phyloP scores from a whole-genome alignment of 2,113 vertebrate species.

The Myocastor coypus region DNA sequence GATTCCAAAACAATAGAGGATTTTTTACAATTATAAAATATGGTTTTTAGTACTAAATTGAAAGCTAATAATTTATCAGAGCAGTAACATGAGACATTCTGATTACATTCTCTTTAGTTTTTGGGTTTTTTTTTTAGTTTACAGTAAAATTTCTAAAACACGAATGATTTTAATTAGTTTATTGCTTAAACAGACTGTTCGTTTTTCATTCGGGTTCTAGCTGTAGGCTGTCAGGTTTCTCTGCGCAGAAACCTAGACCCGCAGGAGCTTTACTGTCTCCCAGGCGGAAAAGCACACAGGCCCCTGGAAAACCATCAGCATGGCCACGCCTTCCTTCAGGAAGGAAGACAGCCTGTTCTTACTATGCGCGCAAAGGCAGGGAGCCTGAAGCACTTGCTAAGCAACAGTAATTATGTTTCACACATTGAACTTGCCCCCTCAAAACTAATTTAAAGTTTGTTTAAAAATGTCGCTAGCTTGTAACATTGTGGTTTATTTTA shows the following conservation, averaged over 20 bases:
- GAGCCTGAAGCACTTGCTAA: not conserved
- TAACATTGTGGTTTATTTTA: not conserved
- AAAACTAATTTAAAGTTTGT: not conserved
- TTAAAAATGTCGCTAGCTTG: not conserved
- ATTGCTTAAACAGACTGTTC: not conserved
- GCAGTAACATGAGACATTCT: not conserved
- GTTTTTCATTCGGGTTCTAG: not conserved
- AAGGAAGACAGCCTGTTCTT: not conserved
- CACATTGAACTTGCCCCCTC: not conserved
- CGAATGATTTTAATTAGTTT: not conserved
- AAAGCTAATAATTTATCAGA: slow-evolving; percentile 6
- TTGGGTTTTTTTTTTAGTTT: slow-evolving; percentile 46
- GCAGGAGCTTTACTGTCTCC: slow-evolving; percentile 10
- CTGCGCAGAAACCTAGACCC: not conserved
- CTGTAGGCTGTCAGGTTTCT: not conserved
- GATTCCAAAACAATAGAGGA: not conserved
- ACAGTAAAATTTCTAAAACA: not conserved
- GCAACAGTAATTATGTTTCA: not conserved
- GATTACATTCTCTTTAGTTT: not conserved
- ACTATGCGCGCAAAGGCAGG: not conserved
- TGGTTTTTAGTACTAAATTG: not conserved
- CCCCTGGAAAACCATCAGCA: not conserved
- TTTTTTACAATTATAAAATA: not conserved
- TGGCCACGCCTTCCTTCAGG: not conserved
- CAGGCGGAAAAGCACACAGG: not conserved